These are phyloP conservation scores for Siniperca undulata DNA, from an alignment of 2,797 vertebrate species.

Conservation along the genomic window DNA sequence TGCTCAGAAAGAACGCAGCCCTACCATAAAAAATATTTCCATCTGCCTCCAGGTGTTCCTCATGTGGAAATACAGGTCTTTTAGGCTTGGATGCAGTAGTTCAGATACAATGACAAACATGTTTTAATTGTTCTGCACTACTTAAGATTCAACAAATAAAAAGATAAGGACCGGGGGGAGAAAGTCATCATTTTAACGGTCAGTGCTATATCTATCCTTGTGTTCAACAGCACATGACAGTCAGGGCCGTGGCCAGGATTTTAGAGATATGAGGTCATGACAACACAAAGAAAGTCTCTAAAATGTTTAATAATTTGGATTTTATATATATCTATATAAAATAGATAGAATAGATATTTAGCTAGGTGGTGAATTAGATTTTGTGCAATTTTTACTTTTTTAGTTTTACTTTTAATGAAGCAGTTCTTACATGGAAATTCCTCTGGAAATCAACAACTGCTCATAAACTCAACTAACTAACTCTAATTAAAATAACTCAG, in stretches of 20 bases:
- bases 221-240: background rate
- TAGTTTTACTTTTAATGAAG: background rate
- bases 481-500: background rate
- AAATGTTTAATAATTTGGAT: background rate
- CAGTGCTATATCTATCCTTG: slow-evolving; percentile 13
- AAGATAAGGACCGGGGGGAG: background rate
- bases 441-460: background rate
- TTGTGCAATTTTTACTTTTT: background rate
- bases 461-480: background rate
- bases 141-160: background rate
- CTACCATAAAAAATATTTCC: slow-evolving; percentile 6
- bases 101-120: background rate
- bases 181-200: background rate
- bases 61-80: slow-evolving; percentile 15
- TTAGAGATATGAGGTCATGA: slow-evolving; percentile 2
- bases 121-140: background rate
- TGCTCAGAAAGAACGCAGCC: slow-evolving; percentile 4
- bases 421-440: background rate
- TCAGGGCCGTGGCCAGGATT: background rate
- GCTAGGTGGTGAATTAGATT: background rate
- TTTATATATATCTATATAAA: background rate
- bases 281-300: background rate
- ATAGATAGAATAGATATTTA: too few relatives aligned
- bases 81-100: background rate
- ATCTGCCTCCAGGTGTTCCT: slow-evolving; percentile 14